These are phyloP conservation scores for Apodemia mormo DNA, from an alignment of 2,888 invertebrate species.

Conservation along the genomic window DNA sequence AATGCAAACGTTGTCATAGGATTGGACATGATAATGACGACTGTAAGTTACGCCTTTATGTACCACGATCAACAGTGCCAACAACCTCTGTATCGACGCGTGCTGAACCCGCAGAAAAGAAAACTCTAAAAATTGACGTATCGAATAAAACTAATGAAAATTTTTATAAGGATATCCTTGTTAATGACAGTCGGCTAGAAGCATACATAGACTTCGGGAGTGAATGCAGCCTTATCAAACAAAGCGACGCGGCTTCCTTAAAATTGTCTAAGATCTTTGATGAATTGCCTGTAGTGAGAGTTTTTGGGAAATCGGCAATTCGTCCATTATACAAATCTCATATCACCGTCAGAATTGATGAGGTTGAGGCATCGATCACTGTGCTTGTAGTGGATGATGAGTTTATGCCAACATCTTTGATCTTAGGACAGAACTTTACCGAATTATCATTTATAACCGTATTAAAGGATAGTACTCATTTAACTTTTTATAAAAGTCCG, in stretches of 20 bases:
- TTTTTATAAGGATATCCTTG: slow-evolving; percentile 21
- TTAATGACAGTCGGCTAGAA: slow-evolving; percentile 22
- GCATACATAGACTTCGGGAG: slow-evolving; percentile 27
- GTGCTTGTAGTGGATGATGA: slow-evolving; percentile 7
- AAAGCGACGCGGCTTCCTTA: slow-evolving; percentile 25
- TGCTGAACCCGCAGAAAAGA: slow-evolving; percentile 18
- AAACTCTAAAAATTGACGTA: slow-evolving; percentile 15
- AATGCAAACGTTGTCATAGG: slow-evolving; percentile 26
- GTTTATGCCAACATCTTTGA: slow-evolving; percentile 4
- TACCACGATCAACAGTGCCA: slow-evolving; percentile 22
- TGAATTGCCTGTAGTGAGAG: slow-evolving; percentile 30
- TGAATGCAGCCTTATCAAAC: slow-evolving; percentile 21
- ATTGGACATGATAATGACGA: slow-evolving; percentile 24
- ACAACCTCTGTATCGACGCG: slow-evolving; percentile 22
- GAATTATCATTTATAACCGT: slow-evolving; percentile 8
- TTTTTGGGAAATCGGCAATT: slow-evolving; percentile 35
- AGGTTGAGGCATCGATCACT: slow-evolving; percentile 5
- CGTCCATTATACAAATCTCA: slow-evolving; percentile 26
- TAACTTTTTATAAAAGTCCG: slow-evolving; percentile 34
- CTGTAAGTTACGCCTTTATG: slow-evolving; percentile 23
- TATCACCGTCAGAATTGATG: slow-evolving; percentile 25
- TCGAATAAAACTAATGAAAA: slow-evolving; percentile 22
- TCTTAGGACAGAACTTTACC: slow-evolving; percentile 12
- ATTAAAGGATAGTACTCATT: slow-evolving; percentile 15
- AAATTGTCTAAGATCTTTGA: slow-evolving; percentile 20